Percentiles rank a stretch among this genome's conserved stretches.
Evolutionary conservation across 2,113 vertebrate species (phyloP).

Genomic region (Hippopotamus amphibius): DNA sequence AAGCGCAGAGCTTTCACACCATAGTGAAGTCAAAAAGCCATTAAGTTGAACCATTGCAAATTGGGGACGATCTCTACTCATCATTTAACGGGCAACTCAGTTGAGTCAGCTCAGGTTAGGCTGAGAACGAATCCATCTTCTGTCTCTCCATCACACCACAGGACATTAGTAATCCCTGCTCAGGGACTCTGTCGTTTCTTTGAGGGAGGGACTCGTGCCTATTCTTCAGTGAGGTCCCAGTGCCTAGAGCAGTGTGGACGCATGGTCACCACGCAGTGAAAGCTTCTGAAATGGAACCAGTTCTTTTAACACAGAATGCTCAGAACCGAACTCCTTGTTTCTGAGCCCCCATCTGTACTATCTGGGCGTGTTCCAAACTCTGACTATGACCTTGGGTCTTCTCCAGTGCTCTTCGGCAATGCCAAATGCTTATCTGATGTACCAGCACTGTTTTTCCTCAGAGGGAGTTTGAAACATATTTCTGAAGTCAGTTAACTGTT

Average conservation of each 20-base stretch:
- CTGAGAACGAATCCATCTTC: not conserved
- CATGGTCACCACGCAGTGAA: not conserved
- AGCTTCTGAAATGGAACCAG: not conserved
- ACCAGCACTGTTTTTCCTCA: not conserved
- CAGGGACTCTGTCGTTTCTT: not conserved
- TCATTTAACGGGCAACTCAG: not conserved
- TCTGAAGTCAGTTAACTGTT: not conserved
- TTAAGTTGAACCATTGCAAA: not conserved
- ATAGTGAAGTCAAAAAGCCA: not conserved
- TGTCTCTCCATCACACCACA: not conserved
- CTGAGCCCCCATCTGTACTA: not conserved
- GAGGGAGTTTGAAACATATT: not conserved
- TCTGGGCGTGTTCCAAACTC: not conserved
- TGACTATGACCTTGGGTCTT: not conserved
- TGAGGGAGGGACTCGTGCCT: not conserved
- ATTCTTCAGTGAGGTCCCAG: not conserved
- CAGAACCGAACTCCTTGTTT: not conserved
- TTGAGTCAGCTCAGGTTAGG: not conserved
- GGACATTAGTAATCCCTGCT: not conserved
- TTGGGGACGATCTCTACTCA: not conserved
- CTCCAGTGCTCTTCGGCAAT: not conserved
- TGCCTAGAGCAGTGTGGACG: not conserved
- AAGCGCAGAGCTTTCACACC: not conserved
- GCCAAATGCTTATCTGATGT: not conserved
- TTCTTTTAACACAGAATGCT: not conserved